phyloP scores from a whole-genome alignment of 2,797 vertebrate species.

The Spinibarbus caldwelli region DNA sequence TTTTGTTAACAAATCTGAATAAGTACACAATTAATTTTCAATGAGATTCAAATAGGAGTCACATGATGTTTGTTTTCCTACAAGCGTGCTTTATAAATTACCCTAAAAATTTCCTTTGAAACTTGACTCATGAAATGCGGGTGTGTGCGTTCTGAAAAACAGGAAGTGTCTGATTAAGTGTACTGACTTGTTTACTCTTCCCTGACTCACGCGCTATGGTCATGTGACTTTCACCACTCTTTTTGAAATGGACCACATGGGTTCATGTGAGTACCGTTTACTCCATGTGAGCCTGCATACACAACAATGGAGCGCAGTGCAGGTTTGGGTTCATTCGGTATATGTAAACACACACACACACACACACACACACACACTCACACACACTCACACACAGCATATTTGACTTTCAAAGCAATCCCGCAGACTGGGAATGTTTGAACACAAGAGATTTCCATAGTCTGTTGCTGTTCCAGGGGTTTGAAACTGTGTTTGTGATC shows the following conservation, averaged over 20 bases:
- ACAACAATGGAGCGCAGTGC: slow-evolving; percentile 2
- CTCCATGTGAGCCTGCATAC: slow-evolving; percentile 8
- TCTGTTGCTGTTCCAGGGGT: neutral
- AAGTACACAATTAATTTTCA: neutral
- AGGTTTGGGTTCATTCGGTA: neutral
- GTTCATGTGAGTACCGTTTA: neutral
- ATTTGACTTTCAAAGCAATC: slow-evolving; percentile 38
- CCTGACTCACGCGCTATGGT: slow-evolving; percentile 11
- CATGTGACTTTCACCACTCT: slow-evolving; percentile 17
- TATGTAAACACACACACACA: neutral
- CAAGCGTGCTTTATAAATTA: neutral
- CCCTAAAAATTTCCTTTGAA: neutral
- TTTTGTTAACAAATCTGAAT: neutral
- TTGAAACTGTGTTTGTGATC: neutral
- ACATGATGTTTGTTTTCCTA: neutral
- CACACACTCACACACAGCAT: neutral
- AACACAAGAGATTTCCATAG: slow-evolving; percentile 16
- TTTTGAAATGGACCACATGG: neutral
- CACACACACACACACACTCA: no score
- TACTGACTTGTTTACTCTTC: slow-evolving; percentile 28
- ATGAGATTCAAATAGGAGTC: neutral
- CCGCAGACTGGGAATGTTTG: neutral
- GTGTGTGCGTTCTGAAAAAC: slow-evolving; percentile 16
- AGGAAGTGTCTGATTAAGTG: slow-evolving; percentile 28
- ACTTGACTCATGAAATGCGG: neutral